These are phyloP conservation scores for Homalodisca vitripennis DNA, from an alignment of 1,140 invertebrate genomes.

Conservation along the genomic window DNA sequence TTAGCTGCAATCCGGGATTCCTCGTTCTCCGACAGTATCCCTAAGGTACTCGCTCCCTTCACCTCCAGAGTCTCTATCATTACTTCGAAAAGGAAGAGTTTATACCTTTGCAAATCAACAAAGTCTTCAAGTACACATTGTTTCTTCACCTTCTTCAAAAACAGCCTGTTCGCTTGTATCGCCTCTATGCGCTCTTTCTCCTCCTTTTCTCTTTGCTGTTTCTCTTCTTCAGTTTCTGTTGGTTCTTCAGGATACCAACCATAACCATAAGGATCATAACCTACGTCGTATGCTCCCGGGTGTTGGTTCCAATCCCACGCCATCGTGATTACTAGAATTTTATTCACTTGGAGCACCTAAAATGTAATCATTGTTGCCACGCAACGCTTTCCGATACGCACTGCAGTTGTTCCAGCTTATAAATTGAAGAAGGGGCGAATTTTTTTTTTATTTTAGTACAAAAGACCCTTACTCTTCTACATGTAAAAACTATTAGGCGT, in stretches of 20 bases:
- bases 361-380: too few species aligned
- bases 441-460: too few species aligned
- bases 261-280: background rate
- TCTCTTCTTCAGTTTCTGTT: background rate
- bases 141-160: background rate
- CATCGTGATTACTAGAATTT: background rate
- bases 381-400: too few species aligned
- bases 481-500: too few species aligned
- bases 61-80: background rate
- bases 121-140: slow-evolving; percentile 6
- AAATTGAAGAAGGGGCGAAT: too few species aligned
- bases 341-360: too few species aligned
- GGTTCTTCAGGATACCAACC: background rate
- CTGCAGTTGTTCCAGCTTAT: too few species aligned
- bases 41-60: background rate
- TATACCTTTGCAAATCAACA: background rate
- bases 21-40: background rate
- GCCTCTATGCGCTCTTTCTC: background rate
- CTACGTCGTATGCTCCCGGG: background rate
- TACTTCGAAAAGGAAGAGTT: slow-evolving; percentile 2
- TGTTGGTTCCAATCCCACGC: background rate
- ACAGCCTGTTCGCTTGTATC: background rate
- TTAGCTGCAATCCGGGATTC: background rate
- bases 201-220: background rate
- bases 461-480: too few species aligned